phyloP scores from a whole-genome alignment of 1,140 invertebrate species.

The Bombus ignitus region DNA sequence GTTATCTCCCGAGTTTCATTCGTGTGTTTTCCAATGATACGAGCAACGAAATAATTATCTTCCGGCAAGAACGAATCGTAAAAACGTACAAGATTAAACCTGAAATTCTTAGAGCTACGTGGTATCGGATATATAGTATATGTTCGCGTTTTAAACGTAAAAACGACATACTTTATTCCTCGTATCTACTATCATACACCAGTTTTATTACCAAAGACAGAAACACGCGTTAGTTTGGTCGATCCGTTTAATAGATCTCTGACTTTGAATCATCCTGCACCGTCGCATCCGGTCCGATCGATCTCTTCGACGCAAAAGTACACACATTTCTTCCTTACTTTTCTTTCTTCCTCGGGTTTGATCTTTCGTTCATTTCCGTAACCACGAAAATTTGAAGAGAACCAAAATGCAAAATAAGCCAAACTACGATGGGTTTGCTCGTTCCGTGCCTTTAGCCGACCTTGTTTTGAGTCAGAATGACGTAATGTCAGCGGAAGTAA shows the following conservation, averaged over 20 bases:
- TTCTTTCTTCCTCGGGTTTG: background rate
- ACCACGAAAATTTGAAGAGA: constrained; percentile 17
- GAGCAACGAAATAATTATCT: background rate
- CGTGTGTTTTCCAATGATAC: background rate
- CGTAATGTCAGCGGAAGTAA: constrained; percentile 22
- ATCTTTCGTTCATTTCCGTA: background rate
- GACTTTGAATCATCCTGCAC: background rate
- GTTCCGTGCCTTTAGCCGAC: background rate
- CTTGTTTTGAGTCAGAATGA: background rate
- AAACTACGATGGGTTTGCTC: constrained; percentile 5
- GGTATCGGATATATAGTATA: too few relatives aligned
- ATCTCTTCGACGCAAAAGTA: background rate
- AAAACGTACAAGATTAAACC: too few relatives aligned
- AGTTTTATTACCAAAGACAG: background rate
- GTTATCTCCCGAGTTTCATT: too few relatives aligned
- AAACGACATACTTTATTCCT: background rate
- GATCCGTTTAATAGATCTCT: too few relatives aligned
- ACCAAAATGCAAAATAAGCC: constrained; percentile 3
- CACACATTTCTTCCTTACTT: background rate
- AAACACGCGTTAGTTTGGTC: background rate
- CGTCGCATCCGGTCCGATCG: background rate
- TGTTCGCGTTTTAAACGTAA: too few relatives aligned
- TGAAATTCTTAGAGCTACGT: too few relatives aligned
- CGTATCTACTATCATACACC: background rate
- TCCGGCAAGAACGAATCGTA: too few relatives aligned